phyloP scores from a whole-genome alignment of 2,113 vertebrate species.

The Macrotus californicus region DNA sequence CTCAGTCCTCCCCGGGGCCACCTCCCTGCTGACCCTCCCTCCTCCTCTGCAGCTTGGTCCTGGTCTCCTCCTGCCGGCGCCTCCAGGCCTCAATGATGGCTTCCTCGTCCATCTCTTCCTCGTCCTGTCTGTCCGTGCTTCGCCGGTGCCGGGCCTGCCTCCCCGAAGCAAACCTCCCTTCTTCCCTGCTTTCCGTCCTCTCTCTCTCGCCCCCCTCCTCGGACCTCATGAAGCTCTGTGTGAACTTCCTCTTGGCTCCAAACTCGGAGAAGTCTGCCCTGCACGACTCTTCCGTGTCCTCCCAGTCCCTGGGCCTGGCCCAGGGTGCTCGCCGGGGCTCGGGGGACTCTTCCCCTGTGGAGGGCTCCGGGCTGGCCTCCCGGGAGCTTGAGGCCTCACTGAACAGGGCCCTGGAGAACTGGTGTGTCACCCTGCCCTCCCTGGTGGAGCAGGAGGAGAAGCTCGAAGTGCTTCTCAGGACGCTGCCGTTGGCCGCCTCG shows the following conservation, averaged over 20 bases:
- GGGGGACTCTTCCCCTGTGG: slow-evolving; percentile 69
- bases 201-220: slow-evolving; percentile 79
- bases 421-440: slow-evolving; percentile 72
- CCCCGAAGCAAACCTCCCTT: slow-evolving; percentile 76
- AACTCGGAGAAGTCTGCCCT: slow-evolving; percentile 76
- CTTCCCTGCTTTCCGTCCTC: slow-evolving; percentile 75
- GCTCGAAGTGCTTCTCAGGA: slow-evolving; percentile 74
- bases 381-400: slow-evolving; percentile 71
- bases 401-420: slow-evolving; percentile 74
- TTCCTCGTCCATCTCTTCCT: slow-evolving; percentile 86
- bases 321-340: slow-evolving; percentile 62
- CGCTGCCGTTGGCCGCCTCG: slow-evolving; percentile 71
- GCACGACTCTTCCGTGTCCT: slow-evolving; percentile 75
- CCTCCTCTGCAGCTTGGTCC: slow-evolving; percentile 78
- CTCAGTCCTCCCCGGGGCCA: background rate
- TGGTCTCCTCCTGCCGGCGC: slow-evolving; percentile 85
- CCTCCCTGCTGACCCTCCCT: slow-evolving; percentile 71
- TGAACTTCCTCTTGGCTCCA: slow-evolving; percentile 84
- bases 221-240: slow-evolving; percentile 78
- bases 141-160: slow-evolving; percentile 71
- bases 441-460: slow-evolving; percentile 77
- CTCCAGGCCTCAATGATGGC: slow-evolving; percentile 92
- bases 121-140: slow-evolving; percentile 67
- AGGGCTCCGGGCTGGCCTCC: slow-evolving; percentile 78
- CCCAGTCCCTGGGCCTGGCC: slow-evolving; percentile 66